phyloP scores from a whole-genome alignment of 2,888 invertebrate genomes.

The Melinaea marsaeus region DNA sequence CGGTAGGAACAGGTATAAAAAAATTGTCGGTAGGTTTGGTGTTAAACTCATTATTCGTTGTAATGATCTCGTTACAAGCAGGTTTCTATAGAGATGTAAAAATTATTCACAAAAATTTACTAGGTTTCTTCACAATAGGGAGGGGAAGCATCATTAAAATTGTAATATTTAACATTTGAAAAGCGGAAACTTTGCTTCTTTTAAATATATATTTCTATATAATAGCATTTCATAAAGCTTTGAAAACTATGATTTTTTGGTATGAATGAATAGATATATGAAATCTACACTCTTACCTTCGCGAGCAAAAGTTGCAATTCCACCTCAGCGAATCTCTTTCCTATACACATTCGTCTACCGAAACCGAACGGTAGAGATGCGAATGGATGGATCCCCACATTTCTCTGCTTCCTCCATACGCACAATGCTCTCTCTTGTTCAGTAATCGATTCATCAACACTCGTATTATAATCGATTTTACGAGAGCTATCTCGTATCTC shows the following conservation, averaged over 20 bases:
- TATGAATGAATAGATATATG: too few species aligned
- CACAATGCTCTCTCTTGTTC: slow-evolving; percentile 31
- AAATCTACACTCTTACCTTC: slow-evolving; percentile 70
- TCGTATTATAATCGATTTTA: slow-evolving; percentile 7
- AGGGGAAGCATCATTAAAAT: slow-evolving; percentile 5
- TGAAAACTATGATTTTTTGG: background rate
- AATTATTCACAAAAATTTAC: slow-evolving; percentile 2
- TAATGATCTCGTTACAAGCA: too few species aligned
- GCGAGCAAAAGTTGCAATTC: slow-evolving; percentile 85
- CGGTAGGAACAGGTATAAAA: too few species aligned
- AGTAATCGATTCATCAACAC: slow-evolving; percentile 20
- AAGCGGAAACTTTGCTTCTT: background rate
- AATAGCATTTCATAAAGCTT: background rate
- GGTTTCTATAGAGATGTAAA: background rate
- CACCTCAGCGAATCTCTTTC: slow-evolving; percentile 88
- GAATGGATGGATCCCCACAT: slow-evolving; percentile 83
- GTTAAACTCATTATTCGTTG: too few species aligned
- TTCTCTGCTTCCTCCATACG: slow-evolving; percentile 70
- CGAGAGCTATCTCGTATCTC: background rate
- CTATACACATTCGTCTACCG: slow-evolving; percentile 86
- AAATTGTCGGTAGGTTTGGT: too few species aligned
- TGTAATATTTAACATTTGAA: background rate
- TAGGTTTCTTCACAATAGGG: background rate
- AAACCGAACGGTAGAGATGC: slow-evolving; percentile 87
- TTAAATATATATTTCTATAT: slow-evolving; percentile 20